Base-by-base conservation (phyloP, 2,888 invertebrate species). In the Protophormia terraenovae region DNA sequence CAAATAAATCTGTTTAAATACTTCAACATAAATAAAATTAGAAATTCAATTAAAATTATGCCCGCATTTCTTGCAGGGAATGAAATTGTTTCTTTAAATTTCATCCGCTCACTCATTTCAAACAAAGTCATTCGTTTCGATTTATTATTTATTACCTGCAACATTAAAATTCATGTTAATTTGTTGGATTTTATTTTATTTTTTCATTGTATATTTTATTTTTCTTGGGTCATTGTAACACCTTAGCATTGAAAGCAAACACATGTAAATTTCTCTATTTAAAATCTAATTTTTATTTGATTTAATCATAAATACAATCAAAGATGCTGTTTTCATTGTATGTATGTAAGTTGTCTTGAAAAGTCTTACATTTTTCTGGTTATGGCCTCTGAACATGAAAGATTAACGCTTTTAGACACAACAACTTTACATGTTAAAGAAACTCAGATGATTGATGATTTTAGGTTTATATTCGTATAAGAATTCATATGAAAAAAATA, bases 371-470 rank as follows among this genome's bases (percentile, higher is more conserved):
- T 24, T 5, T 58, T 73, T 24, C 8, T 45, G 8, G 55, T 16
- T 29, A 12, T 19, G 58, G 35, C 27, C 66, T 38, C 24, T 81
- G 10, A 81, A 45, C n/a, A 84, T 38, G 60, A 66, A 64, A 81
- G 72, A 84, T 84, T 66, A 62, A 77, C 72, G 72, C 76, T 80
- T 76, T 84, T 53, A 76, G 71, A 84, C 35, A 60, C 69, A 79
- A 58, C 73, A 80, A 76, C 50, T 71, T 84, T 84, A 80, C 62
- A 75, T 47, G 47, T 58, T 67, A 53, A 22, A 78, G 8, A 53
- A 53, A 22, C 3, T 27, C 24, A 35, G 60, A 72, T 84, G 84
- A 84, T 84, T 84, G 80, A 84, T 84, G 80, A 81, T 50, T 71
- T 69, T 1, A 22, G 50, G 8, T 38, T 27, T 38, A 71, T 45